Conservation (phyloP, 2,113 vertebrate genomes). For the Ochotona princeps region DNA sequence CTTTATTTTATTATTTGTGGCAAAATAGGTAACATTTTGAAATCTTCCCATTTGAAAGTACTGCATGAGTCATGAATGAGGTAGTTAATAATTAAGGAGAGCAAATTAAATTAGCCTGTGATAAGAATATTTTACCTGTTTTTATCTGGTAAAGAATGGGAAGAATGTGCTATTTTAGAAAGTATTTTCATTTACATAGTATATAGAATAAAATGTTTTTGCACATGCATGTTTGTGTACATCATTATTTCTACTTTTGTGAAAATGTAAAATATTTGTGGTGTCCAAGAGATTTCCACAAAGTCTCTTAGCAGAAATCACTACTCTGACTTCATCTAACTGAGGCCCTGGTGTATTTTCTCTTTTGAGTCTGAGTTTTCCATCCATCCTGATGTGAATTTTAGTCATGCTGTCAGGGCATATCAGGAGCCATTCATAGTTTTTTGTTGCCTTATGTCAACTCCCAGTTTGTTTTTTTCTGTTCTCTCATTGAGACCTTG, state of each 20-base stretch:
- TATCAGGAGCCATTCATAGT: neutral
- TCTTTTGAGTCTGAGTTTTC: neutral
- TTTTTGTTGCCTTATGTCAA: neutral
- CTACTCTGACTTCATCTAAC: neutral
- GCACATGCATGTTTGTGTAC: neutral
- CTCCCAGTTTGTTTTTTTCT: neutral
- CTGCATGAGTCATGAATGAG: neutral
- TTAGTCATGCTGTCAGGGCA: neutral
- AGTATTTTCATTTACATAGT: neutral
- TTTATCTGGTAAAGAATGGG: neutral
- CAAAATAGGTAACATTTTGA: neutral
- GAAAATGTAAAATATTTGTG: neutral
- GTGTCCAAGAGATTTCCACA: neutral
- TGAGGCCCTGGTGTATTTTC: neutral
- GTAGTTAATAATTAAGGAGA: neutral
- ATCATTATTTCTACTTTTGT: neutral
- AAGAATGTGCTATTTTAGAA: neutral
- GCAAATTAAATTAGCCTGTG: conserved; percentile 18
- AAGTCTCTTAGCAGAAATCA: neutral
- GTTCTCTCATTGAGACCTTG: neutral
- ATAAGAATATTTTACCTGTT: neutral
- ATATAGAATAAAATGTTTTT: neutral
- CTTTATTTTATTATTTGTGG: neutral
- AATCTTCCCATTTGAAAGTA: neutral
- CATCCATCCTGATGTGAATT: neutral